phyloP scores from a whole-genome alignment of 1,140 invertebrate genomes.

The Leptopilina clavipes region DNA sequence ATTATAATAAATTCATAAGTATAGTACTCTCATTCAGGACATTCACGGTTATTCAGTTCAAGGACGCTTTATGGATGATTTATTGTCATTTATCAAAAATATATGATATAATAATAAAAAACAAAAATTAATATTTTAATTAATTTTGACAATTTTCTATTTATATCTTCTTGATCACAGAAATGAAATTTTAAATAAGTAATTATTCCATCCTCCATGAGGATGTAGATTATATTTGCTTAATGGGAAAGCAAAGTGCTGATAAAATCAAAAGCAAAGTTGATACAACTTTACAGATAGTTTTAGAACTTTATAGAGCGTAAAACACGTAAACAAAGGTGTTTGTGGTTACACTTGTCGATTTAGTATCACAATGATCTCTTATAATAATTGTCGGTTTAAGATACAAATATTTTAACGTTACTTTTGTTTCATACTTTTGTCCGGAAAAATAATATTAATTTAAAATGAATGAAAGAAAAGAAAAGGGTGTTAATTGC shows the following conservation, averaged over 20 bases:
- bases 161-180: too few relatives aligned
- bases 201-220: neutral
- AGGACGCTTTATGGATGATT: neutral
- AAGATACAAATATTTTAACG: too few relatives aligned
- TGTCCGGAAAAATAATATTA: too few relatives aligned
- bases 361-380: neutral
- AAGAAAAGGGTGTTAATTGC: neutral
- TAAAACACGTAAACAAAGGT: neutral
- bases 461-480: neutral
- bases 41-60: neutral
- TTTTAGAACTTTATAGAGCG: conserved; percentile 15
- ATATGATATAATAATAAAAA: too few relatives aligned
- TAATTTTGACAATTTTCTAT: too few relatives aligned
- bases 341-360: conserved; percentile 8
- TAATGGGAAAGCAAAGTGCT: conserved; percentile 9
- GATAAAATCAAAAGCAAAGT: conserved; percentile 15
- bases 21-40: conserved; percentile 17
- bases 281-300: neutral
- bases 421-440: too few relatives aligned
- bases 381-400: neutral
- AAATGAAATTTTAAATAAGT: neutral
- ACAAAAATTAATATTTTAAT: too few relatives aligned
- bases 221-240: neutral
- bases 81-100: neutral
- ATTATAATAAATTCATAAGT: conserved; percentile 27